A percentile compares a stretch with the other conserved stretches of the same genome.
Conservation (phyloP, 2,113 vertebrate genomes). For the Mesocricetus auratus region DNA sequence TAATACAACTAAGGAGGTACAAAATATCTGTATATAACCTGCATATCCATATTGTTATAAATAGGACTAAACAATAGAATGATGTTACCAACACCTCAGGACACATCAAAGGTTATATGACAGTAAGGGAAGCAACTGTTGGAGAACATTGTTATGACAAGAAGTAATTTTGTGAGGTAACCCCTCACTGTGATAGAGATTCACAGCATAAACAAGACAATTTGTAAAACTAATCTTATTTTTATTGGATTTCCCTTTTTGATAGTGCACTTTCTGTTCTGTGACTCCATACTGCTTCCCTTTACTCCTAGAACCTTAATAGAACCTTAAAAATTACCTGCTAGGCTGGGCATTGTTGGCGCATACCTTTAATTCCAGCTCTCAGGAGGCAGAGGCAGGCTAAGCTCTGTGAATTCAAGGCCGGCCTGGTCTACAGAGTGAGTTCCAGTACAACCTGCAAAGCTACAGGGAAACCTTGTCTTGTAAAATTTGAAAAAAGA, state of each 20-base stretch:
- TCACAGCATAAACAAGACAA: neutral
- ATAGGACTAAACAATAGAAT: neutral
- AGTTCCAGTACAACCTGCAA: too few relatives aligned
- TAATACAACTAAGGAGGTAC: neutral
- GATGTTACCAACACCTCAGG: neutral
- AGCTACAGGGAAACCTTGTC: too few relatives aligned
- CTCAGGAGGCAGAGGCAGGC: too few relatives aligned
- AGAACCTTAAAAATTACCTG: neutral
- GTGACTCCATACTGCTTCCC: rapidly evolving
- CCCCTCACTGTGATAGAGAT: neutral
- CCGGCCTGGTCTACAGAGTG: too few relatives aligned
- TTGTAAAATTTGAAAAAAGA: too few relatives aligned
- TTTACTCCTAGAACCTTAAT: neutral
- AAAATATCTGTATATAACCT: neutral
- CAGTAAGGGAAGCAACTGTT: neutral
- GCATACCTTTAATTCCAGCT: too few relatives aligned
- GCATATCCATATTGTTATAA: neutral
- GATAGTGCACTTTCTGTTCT: neutral
- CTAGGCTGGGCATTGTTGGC: too few relatives aligned
- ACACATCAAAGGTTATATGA: neutral
- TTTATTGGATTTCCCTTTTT: neutral
- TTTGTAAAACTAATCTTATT: neutral
- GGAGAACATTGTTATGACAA: neutral
- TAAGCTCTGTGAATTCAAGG: too few relatives aligned
- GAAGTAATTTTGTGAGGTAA: neutral